Percentiles rank a stretch among this genome's conserved stretches.
phyloP scores from a whole-genome alignment of 2,797 vertebrate species.

The Myiotriccus ornatus region DNA sequence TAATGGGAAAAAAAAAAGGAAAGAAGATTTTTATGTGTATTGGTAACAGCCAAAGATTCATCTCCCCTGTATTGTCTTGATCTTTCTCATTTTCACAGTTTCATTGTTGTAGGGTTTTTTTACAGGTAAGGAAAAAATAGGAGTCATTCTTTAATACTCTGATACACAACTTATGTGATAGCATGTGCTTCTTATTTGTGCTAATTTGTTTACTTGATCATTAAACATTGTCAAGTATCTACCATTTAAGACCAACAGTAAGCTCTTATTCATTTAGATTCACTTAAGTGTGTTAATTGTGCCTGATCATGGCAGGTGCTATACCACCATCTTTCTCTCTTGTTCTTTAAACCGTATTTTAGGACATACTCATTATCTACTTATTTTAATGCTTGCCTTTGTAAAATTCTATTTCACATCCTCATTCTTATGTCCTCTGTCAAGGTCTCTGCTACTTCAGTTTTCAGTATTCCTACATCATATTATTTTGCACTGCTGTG shows the following conservation, averaged over 20 bases:
- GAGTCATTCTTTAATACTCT: neutral
- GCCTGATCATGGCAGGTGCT: neutral
- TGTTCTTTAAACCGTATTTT: neutral
- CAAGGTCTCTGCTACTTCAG: constrained; percentile 7
- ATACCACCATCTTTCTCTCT: neutral
- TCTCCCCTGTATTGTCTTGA: neutral
- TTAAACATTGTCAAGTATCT: neutral
- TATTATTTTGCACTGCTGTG: neutral
- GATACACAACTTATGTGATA: neutral
- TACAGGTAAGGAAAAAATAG: neutral
- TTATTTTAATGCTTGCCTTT: constrained; percentile 9
- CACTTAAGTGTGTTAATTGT: neutral
- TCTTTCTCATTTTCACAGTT: neutral
- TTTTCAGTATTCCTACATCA: neutral
- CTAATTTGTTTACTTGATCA: neutral
- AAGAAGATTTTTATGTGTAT: neutral
- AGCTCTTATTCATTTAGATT: neutral
- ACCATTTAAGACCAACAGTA: neutral
- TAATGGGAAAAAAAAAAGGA: neutral
- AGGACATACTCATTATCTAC: neutral
- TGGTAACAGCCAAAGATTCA: neutral
- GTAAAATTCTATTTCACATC: neutral
- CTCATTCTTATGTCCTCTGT: neutral
- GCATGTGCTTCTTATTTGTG: neutral
- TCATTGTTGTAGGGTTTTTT: neutral